Evolutionary conservation across 2,797 vertebrate species (phyloP).

Genomic region (Philypnodon macrostomus): DNA sequence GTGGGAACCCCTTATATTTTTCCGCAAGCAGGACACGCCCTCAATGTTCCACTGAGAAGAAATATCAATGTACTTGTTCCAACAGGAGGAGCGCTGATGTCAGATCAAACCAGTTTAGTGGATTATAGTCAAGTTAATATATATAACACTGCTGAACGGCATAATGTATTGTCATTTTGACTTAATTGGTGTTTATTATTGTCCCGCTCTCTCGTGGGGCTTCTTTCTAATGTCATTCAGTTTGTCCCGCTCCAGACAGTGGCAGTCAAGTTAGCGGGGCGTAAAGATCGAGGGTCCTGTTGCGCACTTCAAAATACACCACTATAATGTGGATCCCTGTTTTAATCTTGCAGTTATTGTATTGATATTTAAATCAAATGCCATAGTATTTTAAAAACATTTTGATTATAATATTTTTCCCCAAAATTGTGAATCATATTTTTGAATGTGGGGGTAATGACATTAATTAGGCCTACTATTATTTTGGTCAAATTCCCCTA

Average conservation of each 20-base stretch:
- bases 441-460: too few species aligned
- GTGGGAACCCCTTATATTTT: background rate
- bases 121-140: too few species aligned
- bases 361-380: too few species aligned
- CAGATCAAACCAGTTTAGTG: background rate
- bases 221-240: background rate
- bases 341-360: too few species aligned
- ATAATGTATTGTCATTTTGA: background rate
- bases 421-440: too few species aligned
- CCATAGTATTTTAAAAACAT: too few species aligned
- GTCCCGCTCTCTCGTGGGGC: too few species aligned
- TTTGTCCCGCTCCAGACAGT: background rate
- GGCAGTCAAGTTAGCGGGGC: background rate
- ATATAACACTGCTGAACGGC: too few species aligned
- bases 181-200: background rate
- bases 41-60: background rate
- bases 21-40: constrained; percentile 42
- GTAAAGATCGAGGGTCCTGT: background rate
- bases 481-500: too few species aligned
- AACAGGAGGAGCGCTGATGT: background rate
- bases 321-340: too few species aligned
- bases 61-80: background rate
- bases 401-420: too few species aligned
- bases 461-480: too few species aligned
- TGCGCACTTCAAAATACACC: constrained; percentile 29